Conservation (phyloP, 2,113 vertebrate species). For the Rousettus leschenaultii region DNA sequence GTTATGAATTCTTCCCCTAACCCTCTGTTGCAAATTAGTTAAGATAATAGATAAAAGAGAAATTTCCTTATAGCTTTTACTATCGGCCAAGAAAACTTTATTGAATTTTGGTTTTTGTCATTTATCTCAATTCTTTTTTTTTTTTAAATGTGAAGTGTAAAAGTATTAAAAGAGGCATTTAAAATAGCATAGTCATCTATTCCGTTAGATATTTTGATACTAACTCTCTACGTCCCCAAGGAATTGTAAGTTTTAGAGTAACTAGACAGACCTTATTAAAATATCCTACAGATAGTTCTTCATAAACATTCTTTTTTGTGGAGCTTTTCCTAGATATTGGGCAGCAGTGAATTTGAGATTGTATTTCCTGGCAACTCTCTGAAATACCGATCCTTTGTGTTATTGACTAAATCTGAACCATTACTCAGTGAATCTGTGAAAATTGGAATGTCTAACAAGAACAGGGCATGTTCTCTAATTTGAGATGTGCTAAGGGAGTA, state of each 20-base stretch:
- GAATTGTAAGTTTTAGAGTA: background rate
- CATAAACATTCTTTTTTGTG: background rate
- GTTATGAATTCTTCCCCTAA: background rate
- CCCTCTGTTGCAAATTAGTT: background rate
- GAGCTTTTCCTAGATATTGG: background rate
- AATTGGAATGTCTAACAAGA: background rate
- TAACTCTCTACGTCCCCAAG: background rate
- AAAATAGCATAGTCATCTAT: background rate
- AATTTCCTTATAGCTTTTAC: background rate
- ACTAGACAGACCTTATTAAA: background rate
- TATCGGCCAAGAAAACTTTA: background rate
- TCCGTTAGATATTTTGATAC: background rate
- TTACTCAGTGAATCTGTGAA: background rate
- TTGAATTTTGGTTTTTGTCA: background rate
- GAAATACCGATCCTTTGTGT: background rate
- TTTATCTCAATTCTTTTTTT: background rate
- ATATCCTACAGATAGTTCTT: background rate
- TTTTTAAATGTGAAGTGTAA: background rate
- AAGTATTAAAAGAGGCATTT: slow-evolving; percentile 20
- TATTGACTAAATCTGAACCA: background rate
- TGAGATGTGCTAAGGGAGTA: background rate
- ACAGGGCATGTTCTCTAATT: background rate
- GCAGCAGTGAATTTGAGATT: background rate
- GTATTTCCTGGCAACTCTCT: background rate
- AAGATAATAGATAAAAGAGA: background rate